Evolutionary conservation across 2,113 vertebrate genomes (phyloP).

Genomic region (Apodemus sylvaticus): DNA sequence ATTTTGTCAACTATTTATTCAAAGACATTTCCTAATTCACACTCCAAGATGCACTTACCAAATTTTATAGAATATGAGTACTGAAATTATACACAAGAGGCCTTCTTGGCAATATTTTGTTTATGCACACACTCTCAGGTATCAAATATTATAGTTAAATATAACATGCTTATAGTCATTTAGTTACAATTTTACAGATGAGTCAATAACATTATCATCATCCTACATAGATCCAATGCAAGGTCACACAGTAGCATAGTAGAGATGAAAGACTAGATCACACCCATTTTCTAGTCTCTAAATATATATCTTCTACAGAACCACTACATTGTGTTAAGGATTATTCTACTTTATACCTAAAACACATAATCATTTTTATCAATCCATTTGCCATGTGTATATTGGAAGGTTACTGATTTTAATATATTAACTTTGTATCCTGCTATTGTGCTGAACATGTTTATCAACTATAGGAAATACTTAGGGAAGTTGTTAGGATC

Average conservation of each 20-base stretch:
- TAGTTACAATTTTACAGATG: not conserved
- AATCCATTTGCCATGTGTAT: not conserved
- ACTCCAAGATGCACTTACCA: not conserved
- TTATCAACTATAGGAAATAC: not conserved
- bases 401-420: not conserved
- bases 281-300: not conserved
- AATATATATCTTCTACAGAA: not conserved
- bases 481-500: not conserved
- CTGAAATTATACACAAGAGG: not conserved
- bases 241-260: not conserved
- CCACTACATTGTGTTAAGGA: not conserved
- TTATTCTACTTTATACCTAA: not conserved
- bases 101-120: not conserved
- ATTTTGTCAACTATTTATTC: not conserved
- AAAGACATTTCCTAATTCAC: not conserved
- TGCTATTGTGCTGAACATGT: not conserved
- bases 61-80: not conserved
- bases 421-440: not conserved
- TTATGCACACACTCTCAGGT: not conserved
- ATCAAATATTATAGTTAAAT: not conserved
- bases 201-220: not conserved
- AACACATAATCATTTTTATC: not conserved
- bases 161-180: not conserved
- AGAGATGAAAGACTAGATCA: not conserved
- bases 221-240: not conserved